Conservation (phyloP, 1,140 invertebrate genomes). For the Pristionchus pacificus region DNA sequence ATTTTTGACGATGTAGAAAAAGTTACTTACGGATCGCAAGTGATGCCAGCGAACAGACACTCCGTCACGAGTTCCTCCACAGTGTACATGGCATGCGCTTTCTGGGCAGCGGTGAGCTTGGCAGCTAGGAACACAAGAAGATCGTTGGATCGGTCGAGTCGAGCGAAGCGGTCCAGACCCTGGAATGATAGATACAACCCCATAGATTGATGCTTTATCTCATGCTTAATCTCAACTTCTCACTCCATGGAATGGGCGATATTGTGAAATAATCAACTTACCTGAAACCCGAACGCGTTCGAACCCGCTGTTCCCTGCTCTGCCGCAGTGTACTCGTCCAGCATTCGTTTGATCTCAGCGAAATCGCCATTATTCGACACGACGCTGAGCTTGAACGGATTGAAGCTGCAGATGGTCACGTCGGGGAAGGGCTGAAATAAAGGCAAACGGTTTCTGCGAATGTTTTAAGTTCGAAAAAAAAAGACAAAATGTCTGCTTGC, state of each 20-base stretch:
- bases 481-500: too few species aligned
- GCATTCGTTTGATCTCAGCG: constrained; percentile 6
- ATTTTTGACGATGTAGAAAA: too few species aligned
- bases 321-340: constrained; percentile 7
- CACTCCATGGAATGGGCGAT: too few species aligned
- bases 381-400: constrained; percentile 21
- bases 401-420: constrained; percentile 26
- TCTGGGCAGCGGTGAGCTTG: constrained; percentile 3
- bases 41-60: constrained; percentile 8
- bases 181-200: too few species aligned
- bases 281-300: constrained; percentile 21
- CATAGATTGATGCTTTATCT: too few species aligned
- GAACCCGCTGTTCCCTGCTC: neutral
- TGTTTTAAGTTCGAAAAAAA: too few species aligned
- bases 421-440: constrained; percentile 17
- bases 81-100: constrained; percentile 9
- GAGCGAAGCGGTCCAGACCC: neutral
- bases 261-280: constrained; percentile 5
- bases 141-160: constrained; percentile 3
- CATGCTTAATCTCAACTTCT: too few species aligned
- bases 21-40: constrained; percentile 11
- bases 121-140: constrained; percentile 6
- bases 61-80: constrained; percentile 21
- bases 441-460: too few species aligned
- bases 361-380: constrained; percentile 12